phyloP scores from a whole-genome alignment of 1,140 invertebrate genomes.

The Pectinophora gossypiella region DNA sequence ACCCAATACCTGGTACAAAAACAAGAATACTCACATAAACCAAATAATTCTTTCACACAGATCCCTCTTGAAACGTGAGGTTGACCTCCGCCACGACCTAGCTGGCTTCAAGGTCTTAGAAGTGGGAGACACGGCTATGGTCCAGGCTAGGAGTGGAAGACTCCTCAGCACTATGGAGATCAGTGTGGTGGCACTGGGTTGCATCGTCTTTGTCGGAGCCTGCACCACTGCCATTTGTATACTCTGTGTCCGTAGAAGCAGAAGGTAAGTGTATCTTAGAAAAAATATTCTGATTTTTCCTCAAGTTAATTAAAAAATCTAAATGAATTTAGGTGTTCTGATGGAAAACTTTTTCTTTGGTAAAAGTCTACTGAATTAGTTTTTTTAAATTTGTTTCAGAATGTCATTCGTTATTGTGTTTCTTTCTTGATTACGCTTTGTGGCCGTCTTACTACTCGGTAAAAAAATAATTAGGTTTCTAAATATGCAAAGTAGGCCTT shows the following conservation, averaged over 20 bases:
- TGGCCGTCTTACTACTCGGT: no score
- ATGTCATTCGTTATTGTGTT: no score
- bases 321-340: no score
- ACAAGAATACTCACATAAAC: no score
- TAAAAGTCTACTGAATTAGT: no score
- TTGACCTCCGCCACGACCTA: slow-evolving; percentile 77
- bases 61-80: slow-evolving; percentile 77
- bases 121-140: slow-evolving; percentile 59
- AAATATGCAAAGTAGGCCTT: no score
- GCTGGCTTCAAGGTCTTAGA: slow-evolving; percentile 77
- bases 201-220: slow-evolving; percentile 86
- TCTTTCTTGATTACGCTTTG: no score
- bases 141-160: slow-evolving; percentile 41
- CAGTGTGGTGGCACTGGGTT: slow-evolving; percentile 85
- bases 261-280: slow-evolving; percentile 73
- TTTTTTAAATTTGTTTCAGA: no score
- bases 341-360: no score
- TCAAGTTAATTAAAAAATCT: no score
- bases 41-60: slow-evolving; percentile 65
- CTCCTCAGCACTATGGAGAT: slow-evolving; percentile 84
- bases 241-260: slow-evolving; percentile 80
- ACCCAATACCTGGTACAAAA: no score
- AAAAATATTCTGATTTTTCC: not conserved
- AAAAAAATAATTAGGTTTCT: no score
- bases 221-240: slow-evolving; percentile 86